Conservation (phyloP, 2,888 invertebrate species). For the Willowsia nigromaculata region DNA sequence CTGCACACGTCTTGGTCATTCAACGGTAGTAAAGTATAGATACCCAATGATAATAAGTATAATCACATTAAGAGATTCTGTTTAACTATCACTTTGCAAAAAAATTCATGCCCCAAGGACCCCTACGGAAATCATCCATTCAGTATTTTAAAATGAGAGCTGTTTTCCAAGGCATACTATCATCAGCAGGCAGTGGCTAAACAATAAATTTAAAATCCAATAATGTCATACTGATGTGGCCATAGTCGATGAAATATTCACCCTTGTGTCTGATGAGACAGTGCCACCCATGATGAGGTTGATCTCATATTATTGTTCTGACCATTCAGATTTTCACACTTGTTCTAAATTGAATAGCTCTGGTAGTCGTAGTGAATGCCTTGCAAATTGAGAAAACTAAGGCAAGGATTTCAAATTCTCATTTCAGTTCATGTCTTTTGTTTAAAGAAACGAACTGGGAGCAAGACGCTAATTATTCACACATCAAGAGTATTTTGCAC, state of each 20-base stretch:
- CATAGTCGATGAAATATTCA: slow-evolving; percentile 41
- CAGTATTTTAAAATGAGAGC: neutral
- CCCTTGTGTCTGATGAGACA: slow-evolving; percentile 30
- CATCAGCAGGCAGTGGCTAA: neutral
- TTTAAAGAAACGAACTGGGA: neutral
- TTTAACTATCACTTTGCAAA: slow-evolving; percentile 9
- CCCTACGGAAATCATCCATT: slow-evolving; percentile 47
- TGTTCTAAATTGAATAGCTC: neutral
- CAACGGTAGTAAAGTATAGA: neutral
- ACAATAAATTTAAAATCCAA: slow-evolving; percentile 36
- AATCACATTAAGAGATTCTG: slow-evolving; percentile 34
- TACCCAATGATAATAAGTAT: neutral
- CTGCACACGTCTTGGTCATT: neutral
- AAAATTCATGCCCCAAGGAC: slow-evolving; percentile 30
- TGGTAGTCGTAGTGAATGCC: neutral
- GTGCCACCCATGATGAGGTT: slow-evolving; percentile 50
- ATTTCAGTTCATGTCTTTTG: slow-evolving; percentile 34
- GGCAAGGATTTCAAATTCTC: slow-evolving; percentile 5
- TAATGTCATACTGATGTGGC: slow-evolving; percentile 35
- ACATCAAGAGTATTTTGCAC: slow-evolving; percentile 24
- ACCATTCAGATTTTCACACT: slow-evolving; percentile 19
- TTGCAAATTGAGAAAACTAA: neutral
- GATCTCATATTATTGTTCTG: neutral
- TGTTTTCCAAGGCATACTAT: neutral
- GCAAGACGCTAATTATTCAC: slow-evolving; percentile 54